Conservation (phyloP, 2,113 vertebrate species). For the Micromys minutus region DNA sequence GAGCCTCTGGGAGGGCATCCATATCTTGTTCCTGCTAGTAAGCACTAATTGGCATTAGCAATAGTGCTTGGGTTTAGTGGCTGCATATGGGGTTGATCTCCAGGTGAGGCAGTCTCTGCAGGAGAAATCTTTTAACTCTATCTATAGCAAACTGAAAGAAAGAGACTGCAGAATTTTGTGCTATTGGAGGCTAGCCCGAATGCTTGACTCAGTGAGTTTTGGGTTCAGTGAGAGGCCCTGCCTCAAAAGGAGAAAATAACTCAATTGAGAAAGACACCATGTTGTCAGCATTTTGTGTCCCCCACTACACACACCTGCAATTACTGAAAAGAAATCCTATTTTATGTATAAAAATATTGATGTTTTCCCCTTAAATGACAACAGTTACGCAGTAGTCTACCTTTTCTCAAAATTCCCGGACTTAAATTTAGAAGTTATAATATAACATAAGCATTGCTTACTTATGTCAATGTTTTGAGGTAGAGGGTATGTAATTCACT, state of each 20-base stretch:
- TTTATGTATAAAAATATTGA: background rate
- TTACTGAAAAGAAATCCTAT: background rate
- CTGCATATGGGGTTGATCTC: too few species aligned
- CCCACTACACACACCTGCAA: background rate
- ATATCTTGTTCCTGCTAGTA: too few species aligned
- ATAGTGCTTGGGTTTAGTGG: too few species aligned
- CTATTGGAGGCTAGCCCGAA: too few species aligned
- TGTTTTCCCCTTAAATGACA: background rate
- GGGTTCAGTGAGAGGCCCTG: background rate
- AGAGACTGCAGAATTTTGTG: background rate
- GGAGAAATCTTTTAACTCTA: too few species aligned
- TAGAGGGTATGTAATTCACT: background rate
- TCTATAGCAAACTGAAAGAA: too few species aligned
- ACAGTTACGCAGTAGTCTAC: background rate
- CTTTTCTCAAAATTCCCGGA: background rate
- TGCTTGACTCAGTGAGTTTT: background rate
- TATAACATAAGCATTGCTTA: background rate
- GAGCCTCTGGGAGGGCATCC: too few species aligned
- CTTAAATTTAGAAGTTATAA: background rate
- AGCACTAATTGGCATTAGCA: too few species aligned
- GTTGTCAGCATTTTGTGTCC: background rate
- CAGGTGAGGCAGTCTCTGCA: too few species aligned
- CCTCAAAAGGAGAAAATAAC: background rate
- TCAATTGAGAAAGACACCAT: background rate
- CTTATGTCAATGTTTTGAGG: background rate